Evolutionary conservation across 2,888 invertebrate genomes (phyloP), one percentile per base, ranked within the genome.

Genomic region (Drosophila setosimentum): DNA sequence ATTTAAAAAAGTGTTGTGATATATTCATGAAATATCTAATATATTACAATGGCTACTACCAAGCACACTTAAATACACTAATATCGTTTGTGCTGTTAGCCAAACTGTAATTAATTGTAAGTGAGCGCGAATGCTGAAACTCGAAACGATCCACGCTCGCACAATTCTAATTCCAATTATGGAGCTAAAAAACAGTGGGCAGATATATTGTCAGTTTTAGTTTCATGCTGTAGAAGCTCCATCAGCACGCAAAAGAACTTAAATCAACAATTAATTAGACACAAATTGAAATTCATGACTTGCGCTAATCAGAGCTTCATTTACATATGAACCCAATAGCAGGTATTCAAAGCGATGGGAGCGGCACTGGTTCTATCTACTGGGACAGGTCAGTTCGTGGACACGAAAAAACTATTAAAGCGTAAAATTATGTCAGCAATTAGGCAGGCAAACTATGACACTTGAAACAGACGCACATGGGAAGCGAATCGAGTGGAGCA

Each of bases 211-310:
- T 35, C 21, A 42, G 35, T 8, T 18, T 37, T 51, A 24, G 66
- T 30, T 35, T 42, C 48, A 61, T 49, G 35, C 54, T n/a, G 33
- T 24, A 63, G 27, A 24, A 51, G 64, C 50, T 61, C 35, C 42
- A 83, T 49, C 50, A 42, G 83, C 90, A 89, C 73, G 90, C 64
- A 69, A 73, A 70, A 68, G 82, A 90, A 78, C 70, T 89, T 80
- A 60, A 87, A 89, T 78, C 73, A 87, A 83, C 85, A 90, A 90
- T 90, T 85, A 87, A 90, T 85, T 85, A 89, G 76, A 61, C 65
- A 32, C 70, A 89, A 85, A 90, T 85, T 85, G 85, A 85, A 90
- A 85, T 90, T 90, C 91, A 85, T 81, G 89, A 67, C 73, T 75
- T 54, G 54, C 71, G 78, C 89, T 89, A 85, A 90, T 89, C 91